Conservation (phyloP, 1,140 invertebrate species). For the Periplaneta americana region DNA sequence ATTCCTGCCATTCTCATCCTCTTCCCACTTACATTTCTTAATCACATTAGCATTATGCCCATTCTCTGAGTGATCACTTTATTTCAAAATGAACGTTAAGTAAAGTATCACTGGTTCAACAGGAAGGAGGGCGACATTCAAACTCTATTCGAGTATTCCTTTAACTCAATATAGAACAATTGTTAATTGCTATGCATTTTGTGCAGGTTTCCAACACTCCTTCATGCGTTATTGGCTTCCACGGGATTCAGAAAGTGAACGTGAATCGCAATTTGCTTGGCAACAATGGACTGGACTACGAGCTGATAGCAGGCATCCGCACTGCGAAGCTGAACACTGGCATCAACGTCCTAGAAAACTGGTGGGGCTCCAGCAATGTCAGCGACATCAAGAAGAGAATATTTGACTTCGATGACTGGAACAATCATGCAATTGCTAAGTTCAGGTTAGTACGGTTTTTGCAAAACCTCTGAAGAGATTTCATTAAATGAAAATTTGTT, state of each 20-base stretch:
- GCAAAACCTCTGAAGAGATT: not conserved
- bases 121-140: too few relatives aligned
- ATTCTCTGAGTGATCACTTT: too few relatives aligned
- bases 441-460: constrained; percentile 44
- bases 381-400: constrained; percentile 74
- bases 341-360: constrained; percentile 89
- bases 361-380: constrained; percentile 84
- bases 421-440: constrained; percentile 89
- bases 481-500: not conserved
- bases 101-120: too few relatives aligned
- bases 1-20: too few relatives aligned
- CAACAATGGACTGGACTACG: constrained; percentile 85
- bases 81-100: too few relatives aligned
- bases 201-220: constrained; percentile 40
- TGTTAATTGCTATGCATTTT: too few relatives aligned
- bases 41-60: too few relatives aligned
- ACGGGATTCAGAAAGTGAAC: constrained; percentile 90
- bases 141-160: too few relatives aligned
- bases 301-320: constrained; percentile 85
- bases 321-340: constrained; percentile 83
- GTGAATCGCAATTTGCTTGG: constrained; percentile 87
- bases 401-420: constrained; percentile 99
- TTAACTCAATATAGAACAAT: too few relatives aligned
- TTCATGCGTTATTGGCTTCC: constrained; percentile 83
- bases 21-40: too few relatives aligned